These are phyloP conservation scores for Nephrotoma guestfalica DNA, from an alignment of 2,888 invertebrate species.

Conservation along the genomic window DNA sequence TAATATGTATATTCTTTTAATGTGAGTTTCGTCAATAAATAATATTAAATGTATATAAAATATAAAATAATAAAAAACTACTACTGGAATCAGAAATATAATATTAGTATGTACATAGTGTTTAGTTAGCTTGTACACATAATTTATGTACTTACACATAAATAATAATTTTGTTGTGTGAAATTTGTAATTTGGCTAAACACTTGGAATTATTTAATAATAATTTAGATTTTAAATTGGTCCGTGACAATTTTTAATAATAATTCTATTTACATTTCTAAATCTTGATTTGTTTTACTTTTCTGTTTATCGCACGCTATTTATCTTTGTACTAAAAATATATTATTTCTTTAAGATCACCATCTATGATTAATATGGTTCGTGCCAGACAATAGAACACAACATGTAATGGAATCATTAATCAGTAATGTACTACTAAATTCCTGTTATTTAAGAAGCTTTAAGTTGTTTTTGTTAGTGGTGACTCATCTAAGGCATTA, in stretches of 20 bases:
- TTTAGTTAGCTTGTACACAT: neutral
- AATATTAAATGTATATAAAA: neutral
- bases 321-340: neutral
- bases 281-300: neutral
- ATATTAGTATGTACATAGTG: neutral
- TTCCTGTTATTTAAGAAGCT: neutral
- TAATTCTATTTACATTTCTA: neutral
- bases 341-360: neutral
- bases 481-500: too few relatives aligned
- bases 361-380: neutral
- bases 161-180: neutral
- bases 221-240: neutral
- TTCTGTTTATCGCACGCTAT: neutral
- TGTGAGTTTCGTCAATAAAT: neutral
- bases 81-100: neutral
- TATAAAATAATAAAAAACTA: neutral
- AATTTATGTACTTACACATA: neutral
- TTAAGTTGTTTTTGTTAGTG: neutral
- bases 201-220: neutral
- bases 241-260: neutral
- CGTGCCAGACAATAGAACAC: neutral
- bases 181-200: neutral
- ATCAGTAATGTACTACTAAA: neutral
- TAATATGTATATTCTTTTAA: neutral
- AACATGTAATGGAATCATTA: neutral